These are phyloP conservation scores for Akabosia matsudoensis DNA, from an alignment of 1,140 invertebrate genomes.

Conservation along the genomic window DNA sequence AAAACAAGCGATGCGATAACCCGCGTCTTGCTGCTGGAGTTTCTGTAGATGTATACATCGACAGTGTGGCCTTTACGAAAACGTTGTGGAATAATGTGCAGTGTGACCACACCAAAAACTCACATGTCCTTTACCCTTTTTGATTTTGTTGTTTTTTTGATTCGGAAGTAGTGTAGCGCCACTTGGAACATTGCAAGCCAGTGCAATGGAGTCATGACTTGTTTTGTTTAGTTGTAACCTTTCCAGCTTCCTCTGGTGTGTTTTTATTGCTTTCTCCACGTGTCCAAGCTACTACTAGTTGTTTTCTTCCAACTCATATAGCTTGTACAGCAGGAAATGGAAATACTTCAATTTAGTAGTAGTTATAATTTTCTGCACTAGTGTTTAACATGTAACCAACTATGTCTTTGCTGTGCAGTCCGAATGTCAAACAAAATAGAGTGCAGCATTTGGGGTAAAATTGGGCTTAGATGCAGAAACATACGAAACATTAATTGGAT, in stretches of 20 bases:
- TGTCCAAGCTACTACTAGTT: not conserved
- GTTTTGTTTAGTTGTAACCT: not conserved
- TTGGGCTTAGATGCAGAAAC: too few relatives aligned
- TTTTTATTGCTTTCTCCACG: not conserved
- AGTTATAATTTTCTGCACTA: too few relatives aligned
- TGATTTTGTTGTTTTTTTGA: not conserved
- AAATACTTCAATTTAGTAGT: not conserved
- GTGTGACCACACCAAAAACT: not conserved
- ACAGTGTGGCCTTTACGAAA: not conserved
- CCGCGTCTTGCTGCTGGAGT: not conserved
- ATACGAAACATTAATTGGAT: too few relatives aligned
- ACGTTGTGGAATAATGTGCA: not conserved
- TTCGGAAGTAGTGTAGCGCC: not conserved
- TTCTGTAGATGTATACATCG: too few relatives aligned
- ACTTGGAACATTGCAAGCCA: too few relatives aligned
- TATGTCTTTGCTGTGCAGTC: too few relatives aligned
- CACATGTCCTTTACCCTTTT: not conserved
- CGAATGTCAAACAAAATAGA: too few relatives aligned
- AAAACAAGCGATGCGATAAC: too few relatives aligned
- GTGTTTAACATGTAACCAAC: too few relatives aligned
- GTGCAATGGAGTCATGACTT: too few relatives aligned
- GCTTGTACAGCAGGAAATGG: not conserved
- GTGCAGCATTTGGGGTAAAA: too few relatives aligned
- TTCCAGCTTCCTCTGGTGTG: not conserved
- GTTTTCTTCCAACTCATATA: not conserved